Evolutionary conservation across 2,113 vertebrate genomes (phyloP).

Genomic region (Sturnira hondurensis): DNA sequence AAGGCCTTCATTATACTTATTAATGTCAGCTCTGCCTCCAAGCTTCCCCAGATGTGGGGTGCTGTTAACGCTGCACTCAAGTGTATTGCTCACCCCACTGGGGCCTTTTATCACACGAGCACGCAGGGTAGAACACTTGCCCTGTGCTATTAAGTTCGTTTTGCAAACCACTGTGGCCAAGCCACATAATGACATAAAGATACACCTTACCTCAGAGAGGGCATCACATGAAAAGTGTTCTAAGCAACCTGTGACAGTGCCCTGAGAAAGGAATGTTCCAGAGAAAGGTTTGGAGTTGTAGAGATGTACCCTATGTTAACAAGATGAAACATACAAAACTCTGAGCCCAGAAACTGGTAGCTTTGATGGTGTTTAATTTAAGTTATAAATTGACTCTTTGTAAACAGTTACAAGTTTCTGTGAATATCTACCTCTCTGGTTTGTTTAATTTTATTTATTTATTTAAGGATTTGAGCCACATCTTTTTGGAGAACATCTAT

Average conservation of each 20-base stretch:
- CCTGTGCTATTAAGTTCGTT: not conserved
- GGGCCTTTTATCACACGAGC: constrained; percentile 6
- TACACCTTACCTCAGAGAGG: not conserved
- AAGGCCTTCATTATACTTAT: constrained; percentile 40
- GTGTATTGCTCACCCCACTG: not conserved
- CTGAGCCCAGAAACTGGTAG: not conserved
- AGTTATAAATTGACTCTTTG: not conserved
- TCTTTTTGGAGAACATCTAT: constrained; percentile 30
- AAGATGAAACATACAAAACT: not conserved
- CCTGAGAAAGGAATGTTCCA: not conserved
- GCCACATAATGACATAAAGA: not conserved
- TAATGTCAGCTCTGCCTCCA: not conserved
- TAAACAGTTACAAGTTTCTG: constrained; percentile 1
- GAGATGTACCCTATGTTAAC: not conserved
- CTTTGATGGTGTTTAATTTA: not conserved
- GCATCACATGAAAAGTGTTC: not conserved
- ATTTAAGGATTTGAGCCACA: not conserved
- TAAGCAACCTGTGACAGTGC: not conserved
- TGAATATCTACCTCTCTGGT: not conserved
- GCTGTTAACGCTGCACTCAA: not conserved
- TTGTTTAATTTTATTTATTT: not conserved
- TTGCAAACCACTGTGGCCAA: not conserved
- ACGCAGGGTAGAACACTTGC: not conserved
- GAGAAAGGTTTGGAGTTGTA: not conserved
- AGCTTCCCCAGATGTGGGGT: constrained; percentile 14